phyloP scores from a whole-genome alignment of 2,113 vertebrate species.

The Myrmecophaga tridactyla region DNA sequence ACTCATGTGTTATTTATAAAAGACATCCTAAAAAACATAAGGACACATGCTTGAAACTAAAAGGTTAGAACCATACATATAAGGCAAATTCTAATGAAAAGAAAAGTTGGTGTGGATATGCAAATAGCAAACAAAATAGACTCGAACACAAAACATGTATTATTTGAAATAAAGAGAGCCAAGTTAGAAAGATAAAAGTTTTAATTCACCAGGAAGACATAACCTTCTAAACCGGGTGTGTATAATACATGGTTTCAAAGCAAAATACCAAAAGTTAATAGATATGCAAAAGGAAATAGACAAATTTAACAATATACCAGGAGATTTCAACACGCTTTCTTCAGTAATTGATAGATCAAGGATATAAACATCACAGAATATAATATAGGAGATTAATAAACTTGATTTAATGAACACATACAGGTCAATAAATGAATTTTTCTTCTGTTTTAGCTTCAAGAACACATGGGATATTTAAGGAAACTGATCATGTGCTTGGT shows the following conservation, averaged over 20 bases:
- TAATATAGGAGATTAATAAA: not conserved
- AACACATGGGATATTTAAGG: not conserved
- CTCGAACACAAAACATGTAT: not conserved
- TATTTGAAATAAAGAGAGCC: not conserved
- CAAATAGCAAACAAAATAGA: not conserved
- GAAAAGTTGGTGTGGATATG: not conserved
- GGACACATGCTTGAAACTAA: slow-evolving; percentile 7
- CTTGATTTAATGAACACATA: not conserved
- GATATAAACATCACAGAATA: not conserved
- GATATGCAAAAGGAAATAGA: not conserved
- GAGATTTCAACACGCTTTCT: not conserved
- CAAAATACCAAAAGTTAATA: not conserved
- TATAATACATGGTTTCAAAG: not conserved
- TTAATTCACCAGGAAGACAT: not conserved
- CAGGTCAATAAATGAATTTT: not conserved
- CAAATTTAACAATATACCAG: not conserved
- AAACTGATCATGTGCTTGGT: not conserved
- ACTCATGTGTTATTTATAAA: not conserved
- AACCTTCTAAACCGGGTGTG: not conserved
- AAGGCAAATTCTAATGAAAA: not conserved
- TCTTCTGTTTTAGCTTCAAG: not conserved
- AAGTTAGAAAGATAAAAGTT: not conserved
- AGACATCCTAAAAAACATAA: not conserved
- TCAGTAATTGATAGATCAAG: not conserved
- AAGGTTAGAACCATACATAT: not conserved